phyloP scores from a whole-genome alignment of 1,140 invertebrate genomes.

The Oppia nitens region DNA sequence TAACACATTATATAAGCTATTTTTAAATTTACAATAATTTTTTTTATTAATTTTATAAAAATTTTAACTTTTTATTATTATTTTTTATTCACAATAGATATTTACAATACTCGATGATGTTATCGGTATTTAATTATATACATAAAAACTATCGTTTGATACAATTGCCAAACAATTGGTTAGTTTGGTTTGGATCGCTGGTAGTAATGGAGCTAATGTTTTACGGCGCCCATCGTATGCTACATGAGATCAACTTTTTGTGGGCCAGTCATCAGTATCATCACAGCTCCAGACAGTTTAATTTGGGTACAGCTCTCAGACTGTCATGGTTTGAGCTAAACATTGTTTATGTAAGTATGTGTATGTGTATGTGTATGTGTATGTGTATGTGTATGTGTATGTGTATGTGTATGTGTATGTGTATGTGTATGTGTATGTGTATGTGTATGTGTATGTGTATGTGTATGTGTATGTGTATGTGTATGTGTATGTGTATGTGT shows the following conservation, averaged over 20 bases:
- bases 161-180: not conserved
- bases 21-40: too few relatives aligned
- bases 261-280: constrained; percentile 91
- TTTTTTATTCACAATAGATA: not conserved
- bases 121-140: not conserved
- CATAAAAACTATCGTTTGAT: not conserved
- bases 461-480: too few relatives aligned
- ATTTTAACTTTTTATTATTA: too few relatives aligned
- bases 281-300: constrained; percentile 87
- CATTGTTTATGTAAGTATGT: constrained; percentile 53
- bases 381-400: too few relatives aligned
- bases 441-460: too few relatives aligned
- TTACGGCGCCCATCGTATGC: not conserved
- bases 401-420: too few relatives aligned
- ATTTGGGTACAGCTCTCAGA: constrained; percentile 51
- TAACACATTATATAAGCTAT: too few relatives aligned
- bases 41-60: too few relatives aligned
- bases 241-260: constrained; percentile 48
- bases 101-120: not conserved
- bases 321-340: constrained; percentile 64
- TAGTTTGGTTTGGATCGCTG: not conserved
- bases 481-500: too few relatives aligned
- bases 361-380: too few relatives aligned
- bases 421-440: too few relatives aligned
- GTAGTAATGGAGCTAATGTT: not conserved